Evolutionary conservation across 2,888 invertebrate genomes (phyloP), one percentile per base, ranked within the genome.

Genomic region (Melitaea athalia): DNA sequence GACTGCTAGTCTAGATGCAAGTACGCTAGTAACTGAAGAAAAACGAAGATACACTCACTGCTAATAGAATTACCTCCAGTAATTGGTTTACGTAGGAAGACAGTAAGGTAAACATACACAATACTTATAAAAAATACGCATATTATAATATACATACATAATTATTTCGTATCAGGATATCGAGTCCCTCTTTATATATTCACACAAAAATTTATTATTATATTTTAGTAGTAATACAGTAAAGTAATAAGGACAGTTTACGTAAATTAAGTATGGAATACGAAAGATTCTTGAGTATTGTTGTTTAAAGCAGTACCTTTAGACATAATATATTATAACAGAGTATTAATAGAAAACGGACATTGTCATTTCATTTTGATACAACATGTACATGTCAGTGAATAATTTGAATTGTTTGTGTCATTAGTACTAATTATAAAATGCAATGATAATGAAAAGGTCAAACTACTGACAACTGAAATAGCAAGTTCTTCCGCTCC

Each of bases 1-100:
- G 24, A 45, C 11, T 31, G 57, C 67, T 55, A 49, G 14, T 42
- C 57, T 69, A 72, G 75, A 75, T 76, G 74, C 77, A 67, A 72
- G 75, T 75, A 42, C 66, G 64, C 59, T 72, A 74, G 74, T 77
- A 76, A 79, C 79, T 81, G 75, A 77, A 76, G 64, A 72, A 72
- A 72, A 57, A 43, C 61, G n/a, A 59, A 74, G 74, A 75, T 74
- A 77, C 73, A 77, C 73, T 76, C 74, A 76, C 74, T 70, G 70
- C 82, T 89, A 88, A 89, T 85, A 79, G 81, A 82, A 88, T 90
- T 88, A 88, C 75, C 77, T 75, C 64, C 61, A 62, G 55, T 72
- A 73, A 73, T 73, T 73, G 72, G 72, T 72, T 73, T 73, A 72
- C 63, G 70, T 67, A 63, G 67, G 68, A 53, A 64, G 50, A 50